Evolutionary conservation across 2,113 vertebrate genomes (phyloP), one percentile per base, ranked within the genome.

Genomic region (Chamaea fasciata): DNA sequence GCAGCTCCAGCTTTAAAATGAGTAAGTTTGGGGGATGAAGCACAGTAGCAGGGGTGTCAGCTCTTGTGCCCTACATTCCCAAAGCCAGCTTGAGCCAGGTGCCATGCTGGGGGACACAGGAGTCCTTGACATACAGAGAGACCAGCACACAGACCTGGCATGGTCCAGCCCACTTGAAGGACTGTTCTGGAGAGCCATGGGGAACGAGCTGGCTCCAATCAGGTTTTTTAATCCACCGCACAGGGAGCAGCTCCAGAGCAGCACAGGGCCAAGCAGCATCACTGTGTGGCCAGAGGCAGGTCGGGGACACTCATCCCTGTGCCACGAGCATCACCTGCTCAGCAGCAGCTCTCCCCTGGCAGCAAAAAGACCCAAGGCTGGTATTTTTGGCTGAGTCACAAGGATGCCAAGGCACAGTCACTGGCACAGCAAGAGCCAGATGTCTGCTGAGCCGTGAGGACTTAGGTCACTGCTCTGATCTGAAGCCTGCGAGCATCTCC

Each of bases 81-180:
- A 9, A 75, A 39, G 42, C 5, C 57, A 55, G 35, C 20, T 8
- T 9, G 24, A 70, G 65, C 44, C 70, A 27, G n/a, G 49, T 41
- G 39, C 33, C 30, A 4, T 13, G 55, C 73, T 27, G 55, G n/a
- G 71, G 55, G 41, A 21, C 35, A 42, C 7, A 27, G 59, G 39
- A 28, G 21, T 5, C 56, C 63, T 42, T 0, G 0, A 3, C 17
- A 20, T 57, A 31, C n/a, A 15, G 15, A 49, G 17, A n/a, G 4
- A 26, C 23, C 69, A 52, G 56, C n/a, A 42, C n/a, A 5, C 20
- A 42, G 87, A 33, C 19, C 31, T 7, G 44, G 39, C n/a, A 3
- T 6, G 31, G 10, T 52, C 23, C 47, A 33, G 57, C 16, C 12
- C 7, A 21, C 16, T 10, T 8, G 21, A 26, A 47, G 52, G 37